Base-by-base conservation (phyloP, 2,113 vertebrate species). In the Hystrix brachyura region DNA sequence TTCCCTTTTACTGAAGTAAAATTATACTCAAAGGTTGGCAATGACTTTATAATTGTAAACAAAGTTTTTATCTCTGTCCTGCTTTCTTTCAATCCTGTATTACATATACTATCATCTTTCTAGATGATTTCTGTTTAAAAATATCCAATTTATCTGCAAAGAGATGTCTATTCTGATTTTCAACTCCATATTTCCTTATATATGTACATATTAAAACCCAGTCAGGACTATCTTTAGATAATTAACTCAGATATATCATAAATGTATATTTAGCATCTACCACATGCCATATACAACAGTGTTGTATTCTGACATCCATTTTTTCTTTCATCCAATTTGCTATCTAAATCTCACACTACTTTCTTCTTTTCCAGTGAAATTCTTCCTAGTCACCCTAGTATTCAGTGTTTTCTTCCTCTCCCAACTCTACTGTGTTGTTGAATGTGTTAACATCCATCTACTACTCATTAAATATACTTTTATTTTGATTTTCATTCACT, bases 111-210 rank as follows among this genome's bases (percentile, higher is more conserved):
- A 91, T 67, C 5, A 48, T 94, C 29, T 69, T 93, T 46, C 55
- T 62, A 84, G 79, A 87, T 86, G 80, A 43, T 34, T 90, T 71
- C 43, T 85, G 46, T 43, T 48, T 82, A 81, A 91, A 97, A 85
- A n/a, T 79, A 91, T 25, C 29, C 3, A 53, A 2, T 17, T 38
- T 34, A 14, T 74, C 23, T 59, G 3, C 5, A 92, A 92, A 59
- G 19, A 51, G 18, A 88, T 55, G 1, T 79, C 64, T 85, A 27
- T 69, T 81, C 11, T 43, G 78, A 25, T 53, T 69, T 34, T 71
- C 59, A 80, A 87, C 64, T 78, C 32, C 27, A 87, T 13, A 79
- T 8, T 55, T 74, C 38, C 57, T 43, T 8, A 80, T n/a, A 12
- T 76, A 5, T 27, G 5, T n/a, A 7, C 23, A 90, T 18, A 46